Conservation (phyloP, 2,797 vertebrate genomes). For the Erethizon dorsatum region DNA sequence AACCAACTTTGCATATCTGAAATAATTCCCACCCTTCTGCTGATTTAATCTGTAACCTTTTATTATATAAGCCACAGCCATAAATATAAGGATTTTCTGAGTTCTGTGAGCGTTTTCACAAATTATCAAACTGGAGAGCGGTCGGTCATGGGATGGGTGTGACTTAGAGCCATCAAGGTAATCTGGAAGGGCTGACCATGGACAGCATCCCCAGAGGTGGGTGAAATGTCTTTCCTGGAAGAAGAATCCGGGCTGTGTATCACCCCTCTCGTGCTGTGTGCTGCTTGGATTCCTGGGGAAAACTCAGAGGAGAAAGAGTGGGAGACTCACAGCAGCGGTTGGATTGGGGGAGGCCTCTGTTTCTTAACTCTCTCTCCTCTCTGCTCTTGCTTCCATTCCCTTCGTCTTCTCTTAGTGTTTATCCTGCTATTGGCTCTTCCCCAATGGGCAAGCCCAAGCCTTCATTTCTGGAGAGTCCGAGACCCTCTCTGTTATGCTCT, state of each 20-base stretch:
- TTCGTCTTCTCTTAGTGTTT: neutral
- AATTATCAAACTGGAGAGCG: neutral
- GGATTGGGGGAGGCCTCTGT: neutral
- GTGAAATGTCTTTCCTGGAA: neutral
- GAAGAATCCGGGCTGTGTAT: neutral
- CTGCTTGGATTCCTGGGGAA: neutral
- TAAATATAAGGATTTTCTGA: neutral
- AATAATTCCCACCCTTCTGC: neutral
- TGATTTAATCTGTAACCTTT: neutral
- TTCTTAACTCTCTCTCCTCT: neutral
- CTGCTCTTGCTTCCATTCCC: neutral
- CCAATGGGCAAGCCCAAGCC: neutral
- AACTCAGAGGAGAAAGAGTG: neutral
- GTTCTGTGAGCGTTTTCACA: neutral
- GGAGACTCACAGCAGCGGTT: neutral
- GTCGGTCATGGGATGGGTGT: neutral
- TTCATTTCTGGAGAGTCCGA: neutral
- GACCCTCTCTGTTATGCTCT: neutral
- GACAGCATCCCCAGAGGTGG: neutral
- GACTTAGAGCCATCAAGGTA: neutral
- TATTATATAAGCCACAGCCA: neutral
- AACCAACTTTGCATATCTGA: neutral
- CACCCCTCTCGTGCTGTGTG: neutral
- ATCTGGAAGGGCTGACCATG: neutral
- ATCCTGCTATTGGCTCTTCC: neutral